Evolutionary conservation across 2,797 vertebrate species (phyloP).

Genomic region (Etheostoma perlongum): DNA sequence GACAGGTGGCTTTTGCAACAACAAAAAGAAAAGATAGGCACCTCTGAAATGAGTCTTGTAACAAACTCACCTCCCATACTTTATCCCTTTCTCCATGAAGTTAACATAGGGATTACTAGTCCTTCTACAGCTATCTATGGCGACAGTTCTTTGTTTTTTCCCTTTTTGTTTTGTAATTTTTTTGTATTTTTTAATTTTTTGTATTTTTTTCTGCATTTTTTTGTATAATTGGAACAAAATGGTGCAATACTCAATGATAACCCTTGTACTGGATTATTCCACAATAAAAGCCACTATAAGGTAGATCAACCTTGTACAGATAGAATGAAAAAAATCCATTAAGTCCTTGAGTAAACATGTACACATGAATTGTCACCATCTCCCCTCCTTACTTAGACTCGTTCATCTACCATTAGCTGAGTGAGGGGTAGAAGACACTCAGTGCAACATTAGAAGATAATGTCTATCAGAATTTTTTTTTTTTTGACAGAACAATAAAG

Average conservation of each 20-base stretch:
- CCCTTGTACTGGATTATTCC: slow-evolving; percentile 90
- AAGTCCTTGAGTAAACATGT: slow-evolving; percentile 99
- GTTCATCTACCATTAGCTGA: slow-evolving; percentile 87
- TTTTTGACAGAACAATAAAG: slow-evolving; percentile 84
- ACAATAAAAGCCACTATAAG: slow-evolving; percentile 97
- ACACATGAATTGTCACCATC: slow-evolving; percentile 94
- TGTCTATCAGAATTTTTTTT: slow-evolving; percentile 78
- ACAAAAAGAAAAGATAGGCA: slow-evolving; percentile 83
- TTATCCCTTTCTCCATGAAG: slow-evolving; percentile 74
- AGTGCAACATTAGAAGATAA: slow-evolving; percentile 97
- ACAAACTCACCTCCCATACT: slow-evolving; percentile 78
- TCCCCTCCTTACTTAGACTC: slow-evolving; percentile 84
- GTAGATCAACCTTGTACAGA: slow-evolving; percentile 95
- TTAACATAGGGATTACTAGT: slow-evolving; percentile 85
- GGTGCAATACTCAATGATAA: slow-evolving; percentile 95
- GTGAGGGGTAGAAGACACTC: slow-evolving; percentile 93
- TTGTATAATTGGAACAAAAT: slow-evolving; percentile 84
- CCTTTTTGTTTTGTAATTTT: slow-evolving; percentile 64
- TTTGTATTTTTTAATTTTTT: slow-evolving; percentile 58
- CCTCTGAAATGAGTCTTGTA: slow-evolving; percentile 85
- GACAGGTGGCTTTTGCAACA: slow-evolving; percentile 84
- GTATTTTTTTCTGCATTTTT: slow-evolving; percentile 76
- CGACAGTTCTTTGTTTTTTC: slow-evolving; percentile 87
- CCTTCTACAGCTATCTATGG: slow-evolving; percentile 91
- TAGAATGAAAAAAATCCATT: slow-evolving; percentile 85